A percentile compares a stretch with the other conserved stretches of the same genome.
Evolutionary conservation across 2,888 invertebrate genomes (phyloP).

Genomic region (Leucania comma): DNA sequence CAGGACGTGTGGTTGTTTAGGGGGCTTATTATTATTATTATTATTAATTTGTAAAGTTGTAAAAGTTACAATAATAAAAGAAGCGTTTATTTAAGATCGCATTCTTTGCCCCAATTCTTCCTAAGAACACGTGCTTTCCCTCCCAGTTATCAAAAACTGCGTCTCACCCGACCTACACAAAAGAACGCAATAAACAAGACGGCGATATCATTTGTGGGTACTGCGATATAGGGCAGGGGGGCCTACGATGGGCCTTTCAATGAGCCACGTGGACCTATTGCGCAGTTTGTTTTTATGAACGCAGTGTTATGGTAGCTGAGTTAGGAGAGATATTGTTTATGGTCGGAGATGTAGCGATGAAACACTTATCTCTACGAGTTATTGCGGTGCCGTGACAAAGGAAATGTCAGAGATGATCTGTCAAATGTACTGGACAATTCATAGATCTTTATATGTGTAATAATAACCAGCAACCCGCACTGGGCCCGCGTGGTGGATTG

Average conservation of each 20-base stretch:
- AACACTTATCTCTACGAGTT: neutral
- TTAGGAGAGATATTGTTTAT: slow-evolving; percentile 23
- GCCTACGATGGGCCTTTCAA: slow-evolving; percentile 16
- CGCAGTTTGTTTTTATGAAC: slow-evolving; percentile 56
- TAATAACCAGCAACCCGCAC: too few relatives aligned
- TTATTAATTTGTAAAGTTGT: too few relatives aligned
- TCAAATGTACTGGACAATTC: neutral
- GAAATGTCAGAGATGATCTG: slow-evolving; percentile 4
- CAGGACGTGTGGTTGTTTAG: too few relatives aligned
- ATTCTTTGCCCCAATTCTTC: slow-evolving; percentile 13
- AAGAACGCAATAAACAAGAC: slow-evolving; percentile 47
- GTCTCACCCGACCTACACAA: slow-evolving; percentile 46
- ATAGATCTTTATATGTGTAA: too few relatives aligned
- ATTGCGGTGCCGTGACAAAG: neutral
- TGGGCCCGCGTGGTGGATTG: too few relatives aligned
- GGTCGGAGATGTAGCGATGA: neutral
- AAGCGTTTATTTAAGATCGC: neutral
- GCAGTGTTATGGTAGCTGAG: slow-evolving; percentile 22
- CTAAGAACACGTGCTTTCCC: slow-evolving; percentile 39
- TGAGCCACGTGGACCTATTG: slow-evolving; percentile 57
- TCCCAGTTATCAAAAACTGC: slow-evolving; percentile 46
- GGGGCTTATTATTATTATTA: too few relatives aligned
- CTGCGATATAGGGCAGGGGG: slow-evolving; percentile 26
- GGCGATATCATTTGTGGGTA: slow-evolving; percentile 49
- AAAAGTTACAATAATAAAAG: too few relatives aligned